Evolutionary conservation across 2,888 invertebrate genomes (phyloP), one percentile per base, ranked within the genome.

Genomic region (Aleiodes alternator): DNA sequence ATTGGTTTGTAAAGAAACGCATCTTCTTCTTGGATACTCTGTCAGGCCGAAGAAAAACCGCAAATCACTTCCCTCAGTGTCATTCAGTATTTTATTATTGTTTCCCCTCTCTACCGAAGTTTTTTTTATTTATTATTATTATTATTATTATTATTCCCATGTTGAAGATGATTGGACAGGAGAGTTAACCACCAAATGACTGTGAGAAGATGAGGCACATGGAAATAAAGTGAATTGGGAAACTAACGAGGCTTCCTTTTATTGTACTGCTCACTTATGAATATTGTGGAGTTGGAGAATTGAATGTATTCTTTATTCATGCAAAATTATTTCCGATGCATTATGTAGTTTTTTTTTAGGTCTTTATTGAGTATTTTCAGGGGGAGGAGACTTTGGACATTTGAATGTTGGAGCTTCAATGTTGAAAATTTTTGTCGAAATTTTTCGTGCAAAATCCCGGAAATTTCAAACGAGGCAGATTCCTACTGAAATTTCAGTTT

Each of bases 181-280:
- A 61, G 31, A 55, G 43, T 43, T 3, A 57, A 57, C 31, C n/a
- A 61, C 61, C 8, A 61, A 34, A 38, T 43, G 61, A 43, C n/a
- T 51, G 29, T 55, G 55, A 71, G 11, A 71, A 72, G 51, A 59
- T 50, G 66, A 64, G 48, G 74, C 23, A 23, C 23, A 23, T 23
- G 23, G 23, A 23, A 51, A 50, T 51, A 69, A 57, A 56, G 48
- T 7, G 9, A 43, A 43, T 43, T 43, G 51, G 34, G 23, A 38
- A 38, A 59, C 59, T 76, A 72, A 76, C 76, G 77, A 73, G 77
- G 77, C 76, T 76, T 73, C 74, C 76, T 34, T 34, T 23, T 23
- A 23, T 23, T 34, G 6, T 34, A 6, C 34, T 34, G 5, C 3
- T 34, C 34, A 34, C 69, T 74, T 43, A 23, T 69, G 61, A 11